Conservation (phyloP, 2,113 vertebrate species). For the Hymenochirus boettgeri region DNA sequence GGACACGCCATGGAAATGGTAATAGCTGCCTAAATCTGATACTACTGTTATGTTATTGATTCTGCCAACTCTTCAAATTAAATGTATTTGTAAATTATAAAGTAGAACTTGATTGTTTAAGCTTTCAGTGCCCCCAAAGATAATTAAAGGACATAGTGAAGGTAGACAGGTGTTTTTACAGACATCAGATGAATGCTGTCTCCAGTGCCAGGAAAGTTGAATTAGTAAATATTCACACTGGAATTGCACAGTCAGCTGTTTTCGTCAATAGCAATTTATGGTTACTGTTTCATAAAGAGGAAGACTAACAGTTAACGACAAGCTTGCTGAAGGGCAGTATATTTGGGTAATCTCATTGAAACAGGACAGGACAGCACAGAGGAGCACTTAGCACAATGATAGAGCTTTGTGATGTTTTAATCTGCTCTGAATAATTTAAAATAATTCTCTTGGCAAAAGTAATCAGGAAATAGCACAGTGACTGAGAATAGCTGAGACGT, state of each 20-base stretch:
- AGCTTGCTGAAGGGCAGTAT: constrained; percentile 3
- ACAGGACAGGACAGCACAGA: background rate
- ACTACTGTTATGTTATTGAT: too few species aligned
- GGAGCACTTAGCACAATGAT: constrained; percentile 1
- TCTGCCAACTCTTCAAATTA: too few species aligned
- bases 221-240: background rate
- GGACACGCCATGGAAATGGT: too few species aligned
- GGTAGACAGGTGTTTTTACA: background rate
- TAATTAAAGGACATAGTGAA: background rate
- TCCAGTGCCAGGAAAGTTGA: background rate
- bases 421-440: constrained; percentile 11
- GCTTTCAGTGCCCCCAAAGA: too few species aligned
- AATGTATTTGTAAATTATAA: too few species aligned
- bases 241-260: background rate
- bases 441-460: constrained; percentile 26
- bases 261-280: background rate
- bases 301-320: background rate
- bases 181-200: background rate
- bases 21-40: too few species aligned
- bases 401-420: constrained; percentile 2
- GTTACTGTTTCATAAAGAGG: background rate
- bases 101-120: too few species aligned
- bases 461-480: constrained; percentile 38
- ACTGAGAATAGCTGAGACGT: constrained; percentile 30
- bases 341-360: background rate